A percentile compares a stretch with the other conserved stretches of the same genome.
Evolutionary conservation across 2,797 vertebrate species (phyloP).

Genomic region (Hylomyscus alleni): DNA sequence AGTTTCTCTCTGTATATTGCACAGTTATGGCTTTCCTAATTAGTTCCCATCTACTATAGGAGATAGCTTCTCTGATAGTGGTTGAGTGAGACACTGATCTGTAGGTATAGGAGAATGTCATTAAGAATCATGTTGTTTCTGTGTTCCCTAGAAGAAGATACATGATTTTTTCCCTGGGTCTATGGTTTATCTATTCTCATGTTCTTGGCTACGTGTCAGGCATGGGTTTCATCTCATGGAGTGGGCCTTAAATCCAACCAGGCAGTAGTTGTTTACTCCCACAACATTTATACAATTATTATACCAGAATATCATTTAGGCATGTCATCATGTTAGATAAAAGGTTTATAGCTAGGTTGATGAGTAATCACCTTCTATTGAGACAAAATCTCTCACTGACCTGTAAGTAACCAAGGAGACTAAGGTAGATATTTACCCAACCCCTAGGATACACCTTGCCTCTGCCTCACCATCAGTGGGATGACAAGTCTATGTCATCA

Average conservation of each 20-base stretch:
- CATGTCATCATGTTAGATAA: neutral
- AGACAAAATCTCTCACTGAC: neutral
- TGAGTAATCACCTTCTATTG: neutral
- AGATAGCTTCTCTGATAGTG: neutral
- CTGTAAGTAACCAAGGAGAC: neutral
- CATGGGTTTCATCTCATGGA: neutral
- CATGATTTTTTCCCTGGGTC: neutral
- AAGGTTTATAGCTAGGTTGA: neutral
- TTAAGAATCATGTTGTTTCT: neutral
- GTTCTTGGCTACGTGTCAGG: neutral
- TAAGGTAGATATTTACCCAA: neutral
- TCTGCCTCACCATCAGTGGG: neutral
- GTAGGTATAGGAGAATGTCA: neutral
- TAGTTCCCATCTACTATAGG: neutral
- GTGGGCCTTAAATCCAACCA: neutral
- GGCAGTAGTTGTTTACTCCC: too few species aligned
- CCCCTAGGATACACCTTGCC: neutral
- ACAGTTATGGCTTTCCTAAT: neutral
- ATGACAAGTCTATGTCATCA: neutral
- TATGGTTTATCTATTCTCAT: neutral
- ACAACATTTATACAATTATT: neutral
- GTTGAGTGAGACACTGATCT: neutral
- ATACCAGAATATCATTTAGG: neutral
- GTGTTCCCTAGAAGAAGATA: neutral
- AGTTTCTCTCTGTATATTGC: neutral